Evolutionary conservation across 2,113 vertebrate species (phyloP).

Genomic region (Capricornis sumatraensis): DNA sequence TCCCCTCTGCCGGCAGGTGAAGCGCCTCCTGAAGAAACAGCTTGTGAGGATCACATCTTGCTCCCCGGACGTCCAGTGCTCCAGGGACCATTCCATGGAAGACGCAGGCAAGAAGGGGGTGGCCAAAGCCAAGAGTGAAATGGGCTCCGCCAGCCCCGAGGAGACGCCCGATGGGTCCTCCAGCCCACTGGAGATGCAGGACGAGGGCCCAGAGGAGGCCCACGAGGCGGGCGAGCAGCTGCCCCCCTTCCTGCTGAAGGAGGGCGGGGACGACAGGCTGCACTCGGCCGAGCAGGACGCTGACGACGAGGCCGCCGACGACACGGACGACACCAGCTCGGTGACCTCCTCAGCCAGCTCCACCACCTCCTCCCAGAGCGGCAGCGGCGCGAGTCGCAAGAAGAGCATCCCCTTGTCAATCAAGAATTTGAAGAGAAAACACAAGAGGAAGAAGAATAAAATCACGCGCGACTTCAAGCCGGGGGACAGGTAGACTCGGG

Average conservation of each 20-base stretch:
- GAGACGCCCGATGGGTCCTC: conserved; percentile 10
- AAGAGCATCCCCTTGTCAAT: conserved; percentile 97
- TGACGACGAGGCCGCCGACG: conserved; percentile 92
- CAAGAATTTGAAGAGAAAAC: conserved; percentile 96
- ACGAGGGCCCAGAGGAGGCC: conserved; percentile 70
- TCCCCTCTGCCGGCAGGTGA: conserved; percentile 78
- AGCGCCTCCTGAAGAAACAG: conserved; percentile 93
- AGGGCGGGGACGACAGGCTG: conserved; percentile 76
- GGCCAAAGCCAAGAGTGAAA: conserved; percentile 63
- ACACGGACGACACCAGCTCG: conserved; percentile 96
- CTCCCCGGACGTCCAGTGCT: conserved; percentile 81
- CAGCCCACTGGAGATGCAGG: conserved; percentile 74
- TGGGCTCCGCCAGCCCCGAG: conserved; percentile 53
- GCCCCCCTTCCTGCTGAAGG: conserved; percentile 80
- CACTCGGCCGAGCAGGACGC: conserved; percentile 91
- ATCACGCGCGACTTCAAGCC: conserved; percentile 95
- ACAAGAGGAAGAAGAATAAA: conserved; percentile 98
- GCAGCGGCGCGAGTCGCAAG: conserved; percentile 87
- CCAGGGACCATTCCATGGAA: conserved; percentile 69
- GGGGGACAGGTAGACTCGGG: conserved; percentile 88
- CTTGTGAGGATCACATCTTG: conserved; percentile 89
- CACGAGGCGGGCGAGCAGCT: conserved; percentile 56
- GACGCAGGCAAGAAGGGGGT: conserved; percentile 76
- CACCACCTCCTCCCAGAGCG: conserved; percentile 94
- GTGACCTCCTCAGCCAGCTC: conserved; percentile 97